Base-by-base conservation (phyloP, 2,888 invertebrate species). In the Ennomos erosarius region DNA sequence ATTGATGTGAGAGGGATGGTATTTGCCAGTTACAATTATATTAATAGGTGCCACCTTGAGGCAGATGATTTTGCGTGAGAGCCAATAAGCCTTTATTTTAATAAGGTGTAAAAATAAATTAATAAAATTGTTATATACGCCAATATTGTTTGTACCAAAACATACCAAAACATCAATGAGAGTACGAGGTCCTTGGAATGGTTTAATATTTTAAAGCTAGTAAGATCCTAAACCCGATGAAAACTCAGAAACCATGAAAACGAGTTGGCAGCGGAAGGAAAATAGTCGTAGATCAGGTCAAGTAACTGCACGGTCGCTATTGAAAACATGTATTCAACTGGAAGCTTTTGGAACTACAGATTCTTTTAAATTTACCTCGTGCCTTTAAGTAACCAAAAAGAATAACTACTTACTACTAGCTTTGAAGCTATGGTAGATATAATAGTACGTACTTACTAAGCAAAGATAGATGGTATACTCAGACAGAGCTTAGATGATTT, bases 21-120 rank as follows among this genome's bases (percentile, higher is more conserved):
- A 67, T 67, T 67, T 60, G 56, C 61, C 37, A 47, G 61, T 62
- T 55, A 64, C 64, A 67, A 64, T 67, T 67, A 67, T 59, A 56
- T 55, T 65, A 55, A 62, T 57, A 51, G 55, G 54, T 39, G 52
- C 55, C 59, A 63, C 63, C 64, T 65, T 57, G 62, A 36, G 59
- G 57, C 64, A 64, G 62, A 50, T 62, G 62, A 63, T 62, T 55
- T 51, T 55, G 59, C 59, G 59, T 55, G 55, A 45, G 51, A 51
- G 62, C 62, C n/a, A n/a, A n/a, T n/a, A n/a, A 45, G 58, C n/a
- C n/a, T n/a, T n/a, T 47, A 40, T 45, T 62, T 58, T 58, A 55
- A 45, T 42, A 37, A 10, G 9, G n/a, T 16, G 50, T 38, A 50
- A 47, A 57, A 40, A 56, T 48, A 61, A 34, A 11, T 6, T 10